Conservation (phyloP, 64 coral and sea anemone species). For the Stichodactyla helianthus region DNA sequence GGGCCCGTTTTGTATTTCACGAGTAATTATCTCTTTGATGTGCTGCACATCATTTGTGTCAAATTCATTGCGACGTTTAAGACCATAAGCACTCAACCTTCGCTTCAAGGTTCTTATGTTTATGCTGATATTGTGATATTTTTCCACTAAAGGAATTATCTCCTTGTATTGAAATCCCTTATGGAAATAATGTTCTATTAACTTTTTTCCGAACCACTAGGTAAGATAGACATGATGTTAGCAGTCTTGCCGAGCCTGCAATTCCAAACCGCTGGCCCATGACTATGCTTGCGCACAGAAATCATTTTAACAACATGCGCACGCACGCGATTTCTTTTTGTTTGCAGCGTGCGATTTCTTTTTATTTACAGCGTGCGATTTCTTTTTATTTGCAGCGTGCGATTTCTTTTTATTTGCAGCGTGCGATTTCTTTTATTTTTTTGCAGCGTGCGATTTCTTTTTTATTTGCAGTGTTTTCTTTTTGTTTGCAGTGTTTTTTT, state of each 20-base stretch:
- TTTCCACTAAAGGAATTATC: conserved; percentile 44
- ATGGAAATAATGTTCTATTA: conserved; percentile 51
- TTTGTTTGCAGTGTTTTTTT: not conserved
- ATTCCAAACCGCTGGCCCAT: not conserved
- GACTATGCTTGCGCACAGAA: not conserved
- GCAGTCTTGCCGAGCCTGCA: not conserved
- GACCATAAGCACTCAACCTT: conserved; percentile 57
- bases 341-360: not conserved
- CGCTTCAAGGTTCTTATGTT: conserved; percentile 62
- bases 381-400: not conserved
- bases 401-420: conserved; percentile 2
- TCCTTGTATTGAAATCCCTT: conserved; percentile 36
- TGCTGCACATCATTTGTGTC: conserved; percentile 3
- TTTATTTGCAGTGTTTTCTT: not conserved
- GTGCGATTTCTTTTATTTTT: conserved; percentile 20
- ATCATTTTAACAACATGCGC: not conserved
- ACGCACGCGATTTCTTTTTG: not conserved
- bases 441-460: conserved; percentile 3
- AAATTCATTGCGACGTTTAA: conserved; percentile 41
- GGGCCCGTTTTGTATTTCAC: conserved; percentile 52
- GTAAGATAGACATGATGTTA: not conserved
- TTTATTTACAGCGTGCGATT: conserved; percentile 24
- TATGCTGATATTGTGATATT: conserved; percentile 57
- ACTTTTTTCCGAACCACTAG: conserved; percentile 53
- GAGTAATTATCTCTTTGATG: conserved; percentile 40